Percentiles rank a stretch among this genome's conserved stretches.
Conservation (phyloP, 2,113 vertebrate species). For the Dasyurus viverrinus region DNA sequence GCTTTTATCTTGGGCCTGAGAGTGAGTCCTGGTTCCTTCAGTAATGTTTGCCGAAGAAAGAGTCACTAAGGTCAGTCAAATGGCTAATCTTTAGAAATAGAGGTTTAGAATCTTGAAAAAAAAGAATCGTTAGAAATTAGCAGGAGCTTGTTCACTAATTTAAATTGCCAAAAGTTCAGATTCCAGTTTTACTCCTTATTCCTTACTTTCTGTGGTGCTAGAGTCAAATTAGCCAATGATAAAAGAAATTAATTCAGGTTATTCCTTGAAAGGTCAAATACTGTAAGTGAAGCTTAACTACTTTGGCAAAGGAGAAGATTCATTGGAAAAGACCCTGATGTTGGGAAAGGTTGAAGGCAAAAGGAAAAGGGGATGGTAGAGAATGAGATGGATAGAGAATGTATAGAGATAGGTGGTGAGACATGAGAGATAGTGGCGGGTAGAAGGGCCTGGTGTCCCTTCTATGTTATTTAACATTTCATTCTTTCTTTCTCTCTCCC, state of each 20-base stretch:
- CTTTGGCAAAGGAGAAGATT: no score
- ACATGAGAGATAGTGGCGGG: no score
- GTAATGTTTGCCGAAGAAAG: not conserved
- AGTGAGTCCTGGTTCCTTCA: not conserved
- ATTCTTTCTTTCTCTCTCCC: conserved; percentile 45
- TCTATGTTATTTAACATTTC: conserved; percentile 30
- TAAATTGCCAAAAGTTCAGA: not conserved
- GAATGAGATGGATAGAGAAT: no score
- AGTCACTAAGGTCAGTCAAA: not conserved
- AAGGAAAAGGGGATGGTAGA: no score
- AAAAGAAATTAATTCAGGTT: no score
- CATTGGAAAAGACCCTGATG: no score
- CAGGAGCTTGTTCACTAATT: not conserved
- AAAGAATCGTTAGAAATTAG: not conserved
- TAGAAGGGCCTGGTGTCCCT: no score
- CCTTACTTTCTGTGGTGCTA: not conserved
- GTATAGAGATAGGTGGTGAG: no score
- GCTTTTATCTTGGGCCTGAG: not conserved
- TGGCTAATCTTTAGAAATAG: not conserved
- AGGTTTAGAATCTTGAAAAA: not conserved
- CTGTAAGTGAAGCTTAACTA: no score
- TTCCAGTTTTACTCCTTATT: not conserved
- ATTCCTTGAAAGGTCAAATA: no score
- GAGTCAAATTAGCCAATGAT: no score
- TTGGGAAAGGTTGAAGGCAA: no score